Evolutionary conservation across 2,888 invertebrate species (phyloP).

Genomic region (Dynastes maya): DNA sequence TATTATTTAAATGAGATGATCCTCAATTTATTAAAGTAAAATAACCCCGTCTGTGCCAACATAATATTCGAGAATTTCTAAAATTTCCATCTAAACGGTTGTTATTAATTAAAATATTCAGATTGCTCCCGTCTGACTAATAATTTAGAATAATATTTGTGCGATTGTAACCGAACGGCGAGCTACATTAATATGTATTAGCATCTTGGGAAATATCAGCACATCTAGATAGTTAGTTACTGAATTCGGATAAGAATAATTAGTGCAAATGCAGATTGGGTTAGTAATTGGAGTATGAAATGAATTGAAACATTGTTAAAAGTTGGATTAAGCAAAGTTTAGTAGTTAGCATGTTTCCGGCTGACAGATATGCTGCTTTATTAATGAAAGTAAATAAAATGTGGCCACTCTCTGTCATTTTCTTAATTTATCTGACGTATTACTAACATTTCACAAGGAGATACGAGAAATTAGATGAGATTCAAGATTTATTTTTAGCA

Average conservation of each 20-base stretch:
- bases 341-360: not conserved
- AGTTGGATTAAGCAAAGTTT: not conserved
- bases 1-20: not conserved
- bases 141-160: slow-evolving; percentile 40
- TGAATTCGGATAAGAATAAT: not conserved
- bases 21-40: slow-evolving; percentile 5
- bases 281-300: not conserved
- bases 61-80: slow-evolving; percentile 8
- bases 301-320: not conserved
- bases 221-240: slow-evolving; percentile 11
- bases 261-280: not conserved
- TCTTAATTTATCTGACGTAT: not conserved
- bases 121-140: slow-evolving; percentile 31
- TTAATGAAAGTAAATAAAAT: not conserved
- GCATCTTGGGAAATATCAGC: slow-evolving; percentile 5
- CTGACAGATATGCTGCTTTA: not conserved
- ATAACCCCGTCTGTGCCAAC: not conserved
- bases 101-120: slow-evolving; percentile 40
- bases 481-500: too few relatives aligned
- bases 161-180: slow-evolving; percentile 4
- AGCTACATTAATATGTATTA: slow-evolving; percentile 13
- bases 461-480: too few relatives aligned
- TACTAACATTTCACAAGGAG: not conserved
- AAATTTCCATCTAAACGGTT: slow-evolving; percentile 34
- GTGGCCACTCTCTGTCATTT: not conserved